Percentiles rank a stretch among this genome's conserved stretches.
Conservation (phyloP, 1,140 invertebrate genomes). For the Drusus annulatus region DNA sequence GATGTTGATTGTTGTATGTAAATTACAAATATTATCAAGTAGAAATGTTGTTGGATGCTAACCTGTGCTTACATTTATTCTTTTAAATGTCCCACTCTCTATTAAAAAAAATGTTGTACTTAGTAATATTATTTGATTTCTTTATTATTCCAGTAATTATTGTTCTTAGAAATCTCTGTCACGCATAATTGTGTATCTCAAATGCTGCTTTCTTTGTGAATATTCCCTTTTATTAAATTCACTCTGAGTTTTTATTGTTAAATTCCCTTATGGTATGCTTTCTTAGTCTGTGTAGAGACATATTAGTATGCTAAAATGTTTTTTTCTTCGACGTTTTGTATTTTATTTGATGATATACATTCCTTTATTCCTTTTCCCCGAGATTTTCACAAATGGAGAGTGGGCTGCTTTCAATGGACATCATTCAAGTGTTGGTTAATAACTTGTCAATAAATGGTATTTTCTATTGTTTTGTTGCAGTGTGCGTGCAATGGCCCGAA, state of each 20-base stretch:
- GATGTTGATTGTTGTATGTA: conserved; percentile 55
- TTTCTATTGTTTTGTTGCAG: conserved; percentile 76
- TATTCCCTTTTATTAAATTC: conserved; percentile 18
- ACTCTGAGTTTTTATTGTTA: conserved; percentile 41
- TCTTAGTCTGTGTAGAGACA: conserved; percentile 20
- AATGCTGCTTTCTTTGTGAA: conserved; percentile 25
- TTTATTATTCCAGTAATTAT: conserved; percentile 9
- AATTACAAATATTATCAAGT: conserved; percentile 49
- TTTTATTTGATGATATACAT: conserved; percentile 3
- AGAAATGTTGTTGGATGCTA: conserved; percentile 45
- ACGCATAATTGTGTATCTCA: neutral
- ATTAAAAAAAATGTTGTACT: neutral
- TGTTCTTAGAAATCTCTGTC: too few species aligned
- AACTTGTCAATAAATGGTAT: conserved; percentile 47
- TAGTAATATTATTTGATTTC: neutral
- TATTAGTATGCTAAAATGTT: neutral
- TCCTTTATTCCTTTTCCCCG: neutral
- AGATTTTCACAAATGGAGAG: conserved; percentile 19
- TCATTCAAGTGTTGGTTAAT: neutral
- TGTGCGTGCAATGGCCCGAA: conserved; percentile 91
- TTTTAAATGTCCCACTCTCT: conserved; percentile 37
- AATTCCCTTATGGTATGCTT: conserved; percentile 12
- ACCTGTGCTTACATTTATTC: conserved; percentile 25
- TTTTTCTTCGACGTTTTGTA: conserved; percentile 1
- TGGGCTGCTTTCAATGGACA: conserved; percentile 23